Evolutionary conservation across 2,888 invertebrate genomes (phyloP).

Genomic region (Muschampia plurimacula): DNA sequence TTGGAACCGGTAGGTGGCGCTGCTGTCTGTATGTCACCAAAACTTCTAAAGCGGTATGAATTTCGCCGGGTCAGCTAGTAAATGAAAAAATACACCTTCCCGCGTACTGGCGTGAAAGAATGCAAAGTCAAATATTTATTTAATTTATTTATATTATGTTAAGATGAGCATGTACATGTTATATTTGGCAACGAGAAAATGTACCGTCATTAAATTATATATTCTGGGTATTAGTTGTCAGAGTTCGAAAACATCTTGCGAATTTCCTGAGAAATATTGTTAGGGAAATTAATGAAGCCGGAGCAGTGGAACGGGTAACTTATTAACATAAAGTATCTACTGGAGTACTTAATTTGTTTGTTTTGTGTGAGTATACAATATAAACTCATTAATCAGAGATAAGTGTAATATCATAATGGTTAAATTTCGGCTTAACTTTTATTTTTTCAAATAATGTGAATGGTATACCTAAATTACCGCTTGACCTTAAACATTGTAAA

Average conservation of each 20-base stretch:
- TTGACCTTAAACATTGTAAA: too few species aligned
- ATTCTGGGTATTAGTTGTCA: conserved; percentile 10
- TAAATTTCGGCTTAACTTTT: neutral
- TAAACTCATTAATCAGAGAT: neutral
- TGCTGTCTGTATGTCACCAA: too few species aligned
- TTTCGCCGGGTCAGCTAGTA: too few species aligned
- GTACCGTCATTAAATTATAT: neutral
- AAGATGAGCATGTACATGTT: too few species aligned
- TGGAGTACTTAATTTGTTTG: conserved; percentile 6
- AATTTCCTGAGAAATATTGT: conserved; percentile 22
- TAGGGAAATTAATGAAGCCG: conserved; percentile 21
- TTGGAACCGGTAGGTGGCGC: too few species aligned
- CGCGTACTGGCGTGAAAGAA: too few species aligned
- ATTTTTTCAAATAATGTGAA: too few species aligned
- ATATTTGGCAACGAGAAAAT: neutral
- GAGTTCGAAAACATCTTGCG: conserved; percentile 22
- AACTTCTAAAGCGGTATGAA: too few species aligned
- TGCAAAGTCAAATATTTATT: too few species aligned
- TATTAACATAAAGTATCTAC: conserved; percentile 2
- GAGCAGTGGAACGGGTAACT: neutral
- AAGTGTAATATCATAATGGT: neutral
- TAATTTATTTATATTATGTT: too few species aligned
- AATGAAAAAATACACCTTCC: too few species aligned
- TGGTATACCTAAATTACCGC: too few species aligned
- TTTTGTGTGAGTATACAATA: neutral